A percentile compares a stretch with the other conserved stretches of the same genome.
These are phyloP conservation scores for Aculops lycopersici DNA, from an alignment of 1,140 invertebrate species.

Conservation along the genomic window DNA sequence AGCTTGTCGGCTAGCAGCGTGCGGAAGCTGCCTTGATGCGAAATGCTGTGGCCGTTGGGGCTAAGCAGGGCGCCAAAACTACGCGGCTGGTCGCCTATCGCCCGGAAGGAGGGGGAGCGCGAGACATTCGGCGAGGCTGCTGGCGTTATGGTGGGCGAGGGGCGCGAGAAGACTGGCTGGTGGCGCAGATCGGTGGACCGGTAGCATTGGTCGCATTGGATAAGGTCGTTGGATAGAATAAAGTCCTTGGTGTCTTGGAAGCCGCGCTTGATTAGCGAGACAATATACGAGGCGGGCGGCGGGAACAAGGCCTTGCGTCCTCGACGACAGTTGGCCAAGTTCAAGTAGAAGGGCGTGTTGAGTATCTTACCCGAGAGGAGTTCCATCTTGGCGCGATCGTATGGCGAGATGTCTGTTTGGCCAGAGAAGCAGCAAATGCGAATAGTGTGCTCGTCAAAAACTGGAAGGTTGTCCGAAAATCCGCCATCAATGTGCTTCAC, in stretches of 20 bases:
- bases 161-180: not conserved
- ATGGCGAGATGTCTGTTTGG: constrained; percentile 79
- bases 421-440: constrained; percentile 86
- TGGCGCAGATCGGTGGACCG: too few species aligned
- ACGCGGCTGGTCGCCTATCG: not conserved
- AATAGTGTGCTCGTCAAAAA: constrained; percentile 31
- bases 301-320: not conserved
- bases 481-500: constrained; percentile 17
- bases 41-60: not conserved
- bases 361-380: not conserved
- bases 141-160: not conserved
- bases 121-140: not conserved
- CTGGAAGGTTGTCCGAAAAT: constrained; percentile 15
- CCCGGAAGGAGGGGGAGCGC: not conserved
- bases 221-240: not conserved
- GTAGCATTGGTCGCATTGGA: not conserved
- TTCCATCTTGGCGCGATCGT: constrained; percentile 24
- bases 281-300: not conserved
- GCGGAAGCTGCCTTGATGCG: not conserved
- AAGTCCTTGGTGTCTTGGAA: not conserved
- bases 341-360: not conserved
- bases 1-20: not conserved
- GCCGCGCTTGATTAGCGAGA: not conserved
- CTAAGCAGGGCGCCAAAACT: too few species aligned
- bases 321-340: not conserved